Conservation (phyloP, 1,140 invertebrate species). For the Triops longicaudatus region DNA sequence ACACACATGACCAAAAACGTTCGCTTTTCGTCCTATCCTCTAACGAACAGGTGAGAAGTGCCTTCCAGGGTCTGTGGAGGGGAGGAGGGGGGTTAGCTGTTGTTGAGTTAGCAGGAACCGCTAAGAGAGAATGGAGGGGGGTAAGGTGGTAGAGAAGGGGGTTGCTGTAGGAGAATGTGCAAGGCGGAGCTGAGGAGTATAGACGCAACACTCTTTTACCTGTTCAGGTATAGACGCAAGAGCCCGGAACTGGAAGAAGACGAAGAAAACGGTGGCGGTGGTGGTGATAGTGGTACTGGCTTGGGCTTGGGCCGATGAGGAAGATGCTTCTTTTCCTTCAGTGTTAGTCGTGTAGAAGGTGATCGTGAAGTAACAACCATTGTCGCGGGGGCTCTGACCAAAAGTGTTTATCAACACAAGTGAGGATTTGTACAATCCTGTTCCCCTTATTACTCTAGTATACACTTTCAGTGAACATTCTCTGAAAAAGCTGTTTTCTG, state of each 20-base stretch:
- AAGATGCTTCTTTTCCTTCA: constrained; percentile 1
- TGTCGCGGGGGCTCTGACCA: not conserved
- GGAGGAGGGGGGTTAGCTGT: not conserved
- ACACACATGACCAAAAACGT: not conserved
- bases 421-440: too few species aligned
- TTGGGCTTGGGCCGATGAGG: not conserved
- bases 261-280: too few species aligned
- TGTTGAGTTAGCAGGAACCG: not conserved
- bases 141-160: not conserved
- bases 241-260: constrained; percentile 4
- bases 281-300: not conserved
- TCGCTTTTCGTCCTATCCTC: not conserved
- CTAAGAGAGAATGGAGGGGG: not conserved
- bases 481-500: too few species aligned
- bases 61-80: not conserved
- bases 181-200: too few species aligned
- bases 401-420: not conserved
- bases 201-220: not conserved
- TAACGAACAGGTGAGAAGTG: not conserved
- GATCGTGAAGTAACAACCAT: constrained; percentile 6
- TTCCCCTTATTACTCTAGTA: too few species aligned
- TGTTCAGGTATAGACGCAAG: not conserved
- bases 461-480: too few species aligned
- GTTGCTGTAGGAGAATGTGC: not conserved
- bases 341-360: not conserved